A percentile compares a stretch with the other conserved stretches of the same genome.
Conservation (phyloP, 64 coral and sea anemone genomes). For the Montipora foliosa region DNA sequence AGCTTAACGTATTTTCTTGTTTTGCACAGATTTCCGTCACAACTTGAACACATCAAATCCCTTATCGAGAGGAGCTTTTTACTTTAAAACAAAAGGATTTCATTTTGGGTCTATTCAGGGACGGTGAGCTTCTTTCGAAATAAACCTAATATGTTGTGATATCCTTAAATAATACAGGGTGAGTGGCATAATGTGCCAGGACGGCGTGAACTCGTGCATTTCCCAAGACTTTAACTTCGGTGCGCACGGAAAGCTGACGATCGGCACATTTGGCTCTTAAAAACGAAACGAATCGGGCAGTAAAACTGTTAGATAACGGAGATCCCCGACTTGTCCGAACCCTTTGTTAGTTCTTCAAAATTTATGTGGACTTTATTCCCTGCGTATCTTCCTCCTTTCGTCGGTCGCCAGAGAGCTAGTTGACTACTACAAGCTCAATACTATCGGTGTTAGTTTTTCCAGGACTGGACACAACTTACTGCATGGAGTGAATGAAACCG, state of each 20-base stretch:
- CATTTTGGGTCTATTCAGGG: constrained; percentile 79
- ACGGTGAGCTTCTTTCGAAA: constrained; percentile 47
- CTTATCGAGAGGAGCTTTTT: constrained; percentile 84
- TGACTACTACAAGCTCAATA: constrained; percentile 93
- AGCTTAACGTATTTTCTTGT: neutral
- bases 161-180: no score
- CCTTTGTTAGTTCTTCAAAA: no score
- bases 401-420: constrained; percentile 69
- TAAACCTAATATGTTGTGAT: neutral
- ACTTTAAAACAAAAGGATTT: constrained; percentile 86
- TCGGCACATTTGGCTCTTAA: no score
- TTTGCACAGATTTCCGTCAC: constrained; percentile 77
- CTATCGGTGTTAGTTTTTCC: constrained; percentile 99
- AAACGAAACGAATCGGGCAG: no score
- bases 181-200: no score
- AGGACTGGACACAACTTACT: constrained; percentile 91
- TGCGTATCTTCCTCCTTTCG: neutral
- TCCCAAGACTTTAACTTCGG: no score
- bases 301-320: no score
- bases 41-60: constrained; percentile 95
- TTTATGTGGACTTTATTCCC: neutral
- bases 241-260: no score
- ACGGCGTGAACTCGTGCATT: no score
- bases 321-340: no score
- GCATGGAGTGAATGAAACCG: constrained; percentile 81